phyloP scores from a whole-genome alignment of 2,113 vertebrate species.

The Toxostoma redivivum region DNA sequence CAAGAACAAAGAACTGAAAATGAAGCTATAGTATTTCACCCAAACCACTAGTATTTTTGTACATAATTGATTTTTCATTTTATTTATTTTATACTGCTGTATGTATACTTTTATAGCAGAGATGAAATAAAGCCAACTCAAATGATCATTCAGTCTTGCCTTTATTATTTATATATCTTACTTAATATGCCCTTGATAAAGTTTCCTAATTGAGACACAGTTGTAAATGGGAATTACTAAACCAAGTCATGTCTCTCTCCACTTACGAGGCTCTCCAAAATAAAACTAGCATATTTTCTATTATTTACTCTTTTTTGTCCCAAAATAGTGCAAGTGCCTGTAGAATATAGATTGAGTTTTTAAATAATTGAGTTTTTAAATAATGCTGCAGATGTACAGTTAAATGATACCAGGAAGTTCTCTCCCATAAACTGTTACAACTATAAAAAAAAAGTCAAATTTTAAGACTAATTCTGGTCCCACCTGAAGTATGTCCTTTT shows the following conservation, averaged over 20 bases:
- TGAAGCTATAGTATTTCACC: not conserved
- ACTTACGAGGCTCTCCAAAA: not conserved
- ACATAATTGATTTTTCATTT: not conserved
- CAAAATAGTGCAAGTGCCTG: not conserved
- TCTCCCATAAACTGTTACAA: not conserved
- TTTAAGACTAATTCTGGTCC: not conserved
- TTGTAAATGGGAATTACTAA: not conserved
- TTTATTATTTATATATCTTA: constrained; percentile 29
- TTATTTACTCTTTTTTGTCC: not conserved
- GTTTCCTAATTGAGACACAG: not conserved
- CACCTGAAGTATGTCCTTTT: not conserved
- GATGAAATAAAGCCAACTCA: constrained; percentile 10
- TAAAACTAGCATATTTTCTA: not conserved
- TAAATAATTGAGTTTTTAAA: too few species aligned
- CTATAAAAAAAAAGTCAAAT: not conserved
- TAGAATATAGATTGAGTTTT: not conserved
- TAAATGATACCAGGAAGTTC: not conserved
- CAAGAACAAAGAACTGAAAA: not conserved
- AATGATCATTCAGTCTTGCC: not conserved
- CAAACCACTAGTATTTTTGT: not conserved
- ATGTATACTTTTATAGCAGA: not conserved
- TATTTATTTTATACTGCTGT: not conserved
- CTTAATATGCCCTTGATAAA: not conserved
- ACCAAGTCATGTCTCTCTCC: not conserved
- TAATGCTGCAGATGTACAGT: not conserved